Conservation (phyloP, 1,140 invertebrate genomes). For the Drosophila carrolli region DNA sequence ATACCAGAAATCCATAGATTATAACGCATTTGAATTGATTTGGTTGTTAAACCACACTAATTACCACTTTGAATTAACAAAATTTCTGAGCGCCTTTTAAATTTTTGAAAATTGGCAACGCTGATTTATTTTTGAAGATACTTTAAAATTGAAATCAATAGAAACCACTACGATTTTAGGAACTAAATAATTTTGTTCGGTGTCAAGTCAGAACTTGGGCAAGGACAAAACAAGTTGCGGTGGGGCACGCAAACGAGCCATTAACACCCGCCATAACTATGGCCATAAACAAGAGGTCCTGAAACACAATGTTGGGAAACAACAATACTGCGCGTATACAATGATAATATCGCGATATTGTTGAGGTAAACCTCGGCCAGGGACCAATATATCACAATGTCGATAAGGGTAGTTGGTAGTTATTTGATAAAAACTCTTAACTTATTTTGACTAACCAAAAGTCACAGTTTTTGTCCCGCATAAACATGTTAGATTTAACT, state of each 20-base stretch:
- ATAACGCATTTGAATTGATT: no score
- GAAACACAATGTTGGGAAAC: constrained; percentile 13
- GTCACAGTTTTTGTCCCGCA: constrained; percentile 6
- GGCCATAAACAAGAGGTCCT: constrained; percentile 38
- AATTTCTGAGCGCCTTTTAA: no score
- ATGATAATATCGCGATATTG: constrained; percentile 32
- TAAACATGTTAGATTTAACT: constrained; percentile 6
- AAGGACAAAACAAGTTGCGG: constrained; percentile 27
- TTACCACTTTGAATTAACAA: no score
- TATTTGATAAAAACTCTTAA: constrained; percentile 2
- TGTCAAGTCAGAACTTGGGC: constrained; percentile 15
- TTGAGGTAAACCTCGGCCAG: constrained; percentile 9
- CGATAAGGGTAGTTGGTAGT: constrained; percentile 8
- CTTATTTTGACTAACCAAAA: neutral
- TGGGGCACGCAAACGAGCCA: constrained; percentile 69
- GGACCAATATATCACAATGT: constrained; percentile 8
- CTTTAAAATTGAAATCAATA: no score
- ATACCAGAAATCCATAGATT: no score
- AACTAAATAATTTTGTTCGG: neutral
- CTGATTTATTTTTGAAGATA: neutral
- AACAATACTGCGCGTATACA: constrained; percentile 28
- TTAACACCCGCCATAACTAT: constrained; percentile 71
- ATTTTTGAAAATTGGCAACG: no score
- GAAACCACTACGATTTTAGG: no score
- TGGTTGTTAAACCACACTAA: no score